A percentile compares a stretch with the other conserved stretches of the same genome.
Conservation (phyloP, 2,888 invertebrate genomes). For the Ischnura elegans region DNA sequence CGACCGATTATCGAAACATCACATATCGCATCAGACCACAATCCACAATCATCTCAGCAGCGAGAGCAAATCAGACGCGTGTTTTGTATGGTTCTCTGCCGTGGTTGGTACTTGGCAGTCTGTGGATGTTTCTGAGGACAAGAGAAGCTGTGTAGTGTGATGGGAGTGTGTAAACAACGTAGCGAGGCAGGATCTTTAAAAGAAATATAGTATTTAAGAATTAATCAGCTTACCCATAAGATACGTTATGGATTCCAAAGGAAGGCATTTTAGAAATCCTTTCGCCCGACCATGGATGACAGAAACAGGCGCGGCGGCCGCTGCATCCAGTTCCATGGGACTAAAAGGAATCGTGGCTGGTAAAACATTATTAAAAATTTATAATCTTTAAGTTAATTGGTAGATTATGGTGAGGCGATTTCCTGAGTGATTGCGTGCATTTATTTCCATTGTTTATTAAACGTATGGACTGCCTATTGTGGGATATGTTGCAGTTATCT, state of each 20-base stretch:
- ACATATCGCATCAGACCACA: slow-evolving; percentile 49
- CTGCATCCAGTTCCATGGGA: slow-evolving; percentile 83
- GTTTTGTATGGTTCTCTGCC: not conserved
- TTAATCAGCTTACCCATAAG: not conserved
- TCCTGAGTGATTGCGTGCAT: not conserved
- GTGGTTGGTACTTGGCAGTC: not conserved
- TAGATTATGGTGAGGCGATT: not conserved
- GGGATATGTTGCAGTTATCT: too few species aligned
- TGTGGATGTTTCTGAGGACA: not conserved
- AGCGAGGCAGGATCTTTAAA: not conserved
- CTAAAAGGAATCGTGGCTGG: slow-evolving; percentile 96
- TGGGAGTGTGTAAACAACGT: slow-evolving; percentile 23
- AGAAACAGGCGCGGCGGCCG: slow-evolving; percentile 86
- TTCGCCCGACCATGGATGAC: slow-evolving; percentile 86
- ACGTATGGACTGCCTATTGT: too few species aligned
- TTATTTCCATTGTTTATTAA: not conserved
- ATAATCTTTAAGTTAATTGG: not conserved
- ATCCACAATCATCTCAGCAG: slow-evolving; percentile 29
- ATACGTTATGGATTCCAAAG: slow-evolving; percentile 45
- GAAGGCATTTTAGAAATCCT: slow-evolving; percentile 71
- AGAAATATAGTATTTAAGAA: not conserved
- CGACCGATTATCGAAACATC: not conserved
- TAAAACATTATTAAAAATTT: slow-evolving; percentile 72
- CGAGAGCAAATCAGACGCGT: not conserved
- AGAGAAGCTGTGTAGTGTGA: not conserved